Evolutionary conservation across 2,888 invertebrate genomes (phyloP).

Genomic region (Spialia ferax): DNA sequence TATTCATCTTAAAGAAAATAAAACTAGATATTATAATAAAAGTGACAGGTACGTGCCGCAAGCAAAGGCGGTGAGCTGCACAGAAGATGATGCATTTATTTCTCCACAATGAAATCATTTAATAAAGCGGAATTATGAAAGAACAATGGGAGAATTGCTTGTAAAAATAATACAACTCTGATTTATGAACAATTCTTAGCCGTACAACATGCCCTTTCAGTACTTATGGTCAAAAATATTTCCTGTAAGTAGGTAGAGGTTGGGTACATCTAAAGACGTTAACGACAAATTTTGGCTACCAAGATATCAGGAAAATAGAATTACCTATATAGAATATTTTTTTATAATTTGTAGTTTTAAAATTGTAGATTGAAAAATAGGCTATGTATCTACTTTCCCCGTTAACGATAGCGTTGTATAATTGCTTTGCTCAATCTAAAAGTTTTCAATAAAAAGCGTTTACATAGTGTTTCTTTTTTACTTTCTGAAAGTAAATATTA

Average conservation of each 20-base stretch:
- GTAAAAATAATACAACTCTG: conserved; percentile 4
- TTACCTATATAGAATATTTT: no score
- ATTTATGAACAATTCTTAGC: neutral
- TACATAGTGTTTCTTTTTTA: conserved; percentile 18
- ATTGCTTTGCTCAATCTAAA: conserved; percentile 14
- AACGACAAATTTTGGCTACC: no score
- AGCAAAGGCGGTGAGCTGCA: conserved; percentile 53
- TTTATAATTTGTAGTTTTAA: no score
- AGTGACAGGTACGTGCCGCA: conserved; percentile 57
- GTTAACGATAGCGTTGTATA: neutral
- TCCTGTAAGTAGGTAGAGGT: no score
- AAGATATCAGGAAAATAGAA: no score
- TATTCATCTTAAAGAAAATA: conserved; percentile 61
- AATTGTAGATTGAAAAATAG: neutral
- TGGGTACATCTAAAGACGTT: no score
- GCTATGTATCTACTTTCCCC: conserved; percentile 29
- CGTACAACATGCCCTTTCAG: neutral
- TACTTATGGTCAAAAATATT: no score
- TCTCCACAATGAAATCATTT: conserved; percentile 32
- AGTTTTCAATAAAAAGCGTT: conserved; percentile 2
- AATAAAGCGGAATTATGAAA: conserved; percentile 26
- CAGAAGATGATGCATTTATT: conserved; percentile 46
- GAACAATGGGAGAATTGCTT: conserved; percentile 23
- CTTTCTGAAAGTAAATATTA: conserved; percentile 32
- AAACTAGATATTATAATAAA: conserved; percentile 69